Percentiles rank a stretch among this genome's conserved stretches.
Evolutionary conservation across 2,888 invertebrate genomes (phyloP).

Genomic region (Pseudoips prasinana): DNA sequence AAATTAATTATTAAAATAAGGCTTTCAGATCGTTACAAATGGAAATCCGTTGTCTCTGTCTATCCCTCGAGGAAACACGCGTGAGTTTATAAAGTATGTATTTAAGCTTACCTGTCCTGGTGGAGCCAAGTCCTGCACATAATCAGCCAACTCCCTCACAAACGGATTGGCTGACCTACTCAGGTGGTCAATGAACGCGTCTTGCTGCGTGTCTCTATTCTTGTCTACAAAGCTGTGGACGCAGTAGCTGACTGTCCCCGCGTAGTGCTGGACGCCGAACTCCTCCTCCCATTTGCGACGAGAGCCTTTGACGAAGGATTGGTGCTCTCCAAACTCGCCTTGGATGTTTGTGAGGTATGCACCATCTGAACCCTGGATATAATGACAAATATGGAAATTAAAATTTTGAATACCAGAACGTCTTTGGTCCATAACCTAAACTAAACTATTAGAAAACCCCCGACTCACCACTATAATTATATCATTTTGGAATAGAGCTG

Average conservation of each 20-base stretch:
- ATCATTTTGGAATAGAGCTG: too few species aligned
- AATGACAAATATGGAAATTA: neutral
- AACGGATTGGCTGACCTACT: conserved; percentile 91
- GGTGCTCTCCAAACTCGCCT: conserved; percentile 91
- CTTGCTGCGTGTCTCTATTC: conserved; percentile 95
- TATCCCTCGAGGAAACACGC: too few species aligned
- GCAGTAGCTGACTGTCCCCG: conserved; percentile 92
- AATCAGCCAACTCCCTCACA: conserved; percentile 87
- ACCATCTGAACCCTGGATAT: conserved; percentile 93
- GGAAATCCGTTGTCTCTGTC: too few species aligned
- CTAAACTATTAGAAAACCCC: neutral
- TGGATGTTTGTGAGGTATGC: conserved; percentile 94
- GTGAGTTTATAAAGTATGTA: too few species aligned
- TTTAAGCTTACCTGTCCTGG: conserved; percentile 84
- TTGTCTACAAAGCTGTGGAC: conserved; percentile 93
- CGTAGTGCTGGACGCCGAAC: conserved; percentile 94
- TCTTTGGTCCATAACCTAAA: too few species aligned
- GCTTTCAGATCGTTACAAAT: too few species aligned
- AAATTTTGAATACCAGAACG: too few species aligned
- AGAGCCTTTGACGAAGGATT: conserved; percentile 93
- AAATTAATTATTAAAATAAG: too few species aligned
- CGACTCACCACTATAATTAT: too few species aligned
- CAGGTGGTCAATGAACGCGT: conserved; percentile 95
- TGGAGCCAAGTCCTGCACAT: conserved; percentile 77
- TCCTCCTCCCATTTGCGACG: conserved; percentile 94